Conservation (phyloP, 2,888 invertebrate genomes). For the Achlya flavicornis region DNA sequence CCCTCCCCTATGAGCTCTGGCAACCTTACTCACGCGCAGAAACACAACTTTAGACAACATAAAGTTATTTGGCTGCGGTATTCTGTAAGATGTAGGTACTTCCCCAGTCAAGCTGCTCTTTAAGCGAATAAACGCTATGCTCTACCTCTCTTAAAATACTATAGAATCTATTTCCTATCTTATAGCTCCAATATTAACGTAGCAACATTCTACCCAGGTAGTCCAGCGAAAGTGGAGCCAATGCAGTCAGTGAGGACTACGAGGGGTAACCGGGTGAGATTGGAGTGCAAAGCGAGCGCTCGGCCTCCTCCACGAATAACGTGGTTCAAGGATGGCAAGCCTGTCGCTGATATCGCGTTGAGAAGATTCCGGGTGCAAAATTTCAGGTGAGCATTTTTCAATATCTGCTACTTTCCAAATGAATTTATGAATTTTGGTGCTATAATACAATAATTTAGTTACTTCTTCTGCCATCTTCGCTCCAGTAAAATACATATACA, state of each 20-base stretch:
- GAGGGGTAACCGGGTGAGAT: constrained; percentile 83
- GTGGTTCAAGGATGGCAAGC: constrained; percentile 91
- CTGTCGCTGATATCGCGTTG: constrained; percentile 85
- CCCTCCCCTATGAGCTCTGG: no score
- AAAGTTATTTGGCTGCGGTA: no score
- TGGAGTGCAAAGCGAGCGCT: constrained; percentile 90
- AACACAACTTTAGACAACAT: no score
- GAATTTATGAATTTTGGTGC: background rate
- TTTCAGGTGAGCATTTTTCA: constrained; percentile 77
- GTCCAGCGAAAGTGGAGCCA: constrained; percentile 72
- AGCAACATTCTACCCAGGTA: constrained; percentile 54
- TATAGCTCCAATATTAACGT: constrained; percentile 3
- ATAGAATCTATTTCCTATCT: background rate
- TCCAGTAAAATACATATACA: no score
- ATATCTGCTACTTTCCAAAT: background rate
- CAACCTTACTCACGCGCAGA: no score
- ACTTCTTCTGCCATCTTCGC: no score
- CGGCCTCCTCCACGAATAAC: constrained; percentile 91
- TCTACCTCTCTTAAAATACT: no score
- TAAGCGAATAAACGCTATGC: no score
- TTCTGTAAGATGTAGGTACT: no score
- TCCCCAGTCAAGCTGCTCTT: no score
- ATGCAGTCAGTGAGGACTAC: constrained; percentile 72
- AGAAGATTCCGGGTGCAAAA: constrained; percentile 85
- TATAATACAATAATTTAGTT: no score